Percentiles rank a stretch among this genome's conserved stretches.
These are phyloP conservation scores for Euwallacea similis DNA, from an alignment of 1,140 invertebrate species.

Conservation along the genomic window DNA sequence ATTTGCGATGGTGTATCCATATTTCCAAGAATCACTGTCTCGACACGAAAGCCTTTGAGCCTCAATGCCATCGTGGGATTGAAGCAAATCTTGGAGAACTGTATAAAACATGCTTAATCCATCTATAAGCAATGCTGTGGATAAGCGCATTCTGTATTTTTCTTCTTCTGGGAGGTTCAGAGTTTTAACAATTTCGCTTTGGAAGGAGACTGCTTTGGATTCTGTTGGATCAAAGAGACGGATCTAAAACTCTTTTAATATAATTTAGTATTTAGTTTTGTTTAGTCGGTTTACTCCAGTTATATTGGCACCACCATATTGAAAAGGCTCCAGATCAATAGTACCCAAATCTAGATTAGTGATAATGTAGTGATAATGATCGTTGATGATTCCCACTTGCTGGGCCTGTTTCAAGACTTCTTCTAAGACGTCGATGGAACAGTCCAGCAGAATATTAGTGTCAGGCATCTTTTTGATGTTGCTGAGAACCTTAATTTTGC, in stretches of 20 bases:
- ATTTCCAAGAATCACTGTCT: slow-evolving; percentile 71
- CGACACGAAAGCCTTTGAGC: slow-evolving; percentile 66
- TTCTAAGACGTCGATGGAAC: slow-evolving; percentile 66
- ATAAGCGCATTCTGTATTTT: slow-evolving; percentile 35
- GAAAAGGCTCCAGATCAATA: slow-evolving; percentile 76
- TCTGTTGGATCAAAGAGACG: slow-evolving; percentile 50
- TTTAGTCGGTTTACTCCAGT: slow-evolving; percentile 62
- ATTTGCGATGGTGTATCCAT: slow-evolving; percentile 82
- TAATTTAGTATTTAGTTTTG: not conserved
- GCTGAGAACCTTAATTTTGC: slow-evolving; percentile 33
- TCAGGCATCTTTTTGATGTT: slow-evolving; percentile 66
- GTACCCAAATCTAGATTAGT: slow-evolving; percentile 80
- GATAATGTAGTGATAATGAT: slow-evolving; percentile 74
- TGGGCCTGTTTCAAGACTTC: slow-evolving; percentile 71
- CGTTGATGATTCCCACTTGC: slow-evolving; percentile 82
- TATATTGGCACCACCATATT: slow-evolving; percentile 84
- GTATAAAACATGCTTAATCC: slow-evolving; percentile 73
- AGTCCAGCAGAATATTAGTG: slow-evolving; percentile 77
- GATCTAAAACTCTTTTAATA: slow-evolving; percentile 27
- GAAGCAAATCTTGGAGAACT: slow-evolving; percentile 63
- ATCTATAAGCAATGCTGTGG: slow-evolving; percentile 77
- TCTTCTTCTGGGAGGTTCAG: slow-evolving; percentile 17
- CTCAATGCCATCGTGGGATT: slow-evolving; percentile 52
- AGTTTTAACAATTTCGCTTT: slow-evolving; percentile 11
- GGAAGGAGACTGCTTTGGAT: slow-evolving; percentile 38